Evolutionary conservation across 2,888 invertebrate species (phyloP).

Genomic region (Melinaea menophilus): DNA sequence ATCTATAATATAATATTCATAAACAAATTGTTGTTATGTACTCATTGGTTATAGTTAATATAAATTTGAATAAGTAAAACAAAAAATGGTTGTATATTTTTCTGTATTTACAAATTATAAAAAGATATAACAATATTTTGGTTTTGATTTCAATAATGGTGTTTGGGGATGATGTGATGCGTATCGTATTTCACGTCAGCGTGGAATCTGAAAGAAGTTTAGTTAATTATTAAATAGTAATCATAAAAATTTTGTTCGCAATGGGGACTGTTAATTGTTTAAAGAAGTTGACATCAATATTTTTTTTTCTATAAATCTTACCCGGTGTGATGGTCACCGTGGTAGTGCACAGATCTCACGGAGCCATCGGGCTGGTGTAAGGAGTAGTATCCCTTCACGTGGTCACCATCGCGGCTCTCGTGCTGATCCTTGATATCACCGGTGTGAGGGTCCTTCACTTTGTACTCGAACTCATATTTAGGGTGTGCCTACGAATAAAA

Average conservation of each 20-base stretch:
- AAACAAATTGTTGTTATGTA: too few relatives aligned
- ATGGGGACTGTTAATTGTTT: not conserved
- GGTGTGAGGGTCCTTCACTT: constrained; percentile 63
- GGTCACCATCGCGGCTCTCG: constrained; percentile 8
- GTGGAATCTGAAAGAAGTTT: constrained; percentile 53
- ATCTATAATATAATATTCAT: too few relatives aligned
- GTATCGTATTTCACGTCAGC: constrained; percentile 65
- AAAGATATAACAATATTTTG: too few relatives aligned
- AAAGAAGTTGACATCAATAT: not conserved
- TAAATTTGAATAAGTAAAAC: too few relatives aligned
- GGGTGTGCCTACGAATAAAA: constrained; percentile 24
- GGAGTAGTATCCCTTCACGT: constrained; percentile 57
- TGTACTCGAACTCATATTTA: constrained; percentile 54
- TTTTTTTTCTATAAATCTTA: not conserved
- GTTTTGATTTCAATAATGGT: too few relatives aligned
- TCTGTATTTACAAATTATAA: too few relatives aligned
- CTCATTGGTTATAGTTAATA: too few relatives aligned
- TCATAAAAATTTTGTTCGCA: not conserved
- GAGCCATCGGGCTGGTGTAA: constrained; percentile 70
- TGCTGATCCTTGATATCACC: constrained; percentile 52
- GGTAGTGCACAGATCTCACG: constrained; percentile 72
- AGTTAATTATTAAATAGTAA: too few relatives aligned
- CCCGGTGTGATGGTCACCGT: constrained; percentile 57
- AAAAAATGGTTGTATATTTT: too few relatives aligned
- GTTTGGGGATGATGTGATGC: not conserved